Percentiles rank a stretch among this genome's conserved stretches.
phyloP scores from a whole-genome alignment of 1,140 invertebrate species.

The Zaprionus ghesquierei region DNA sequence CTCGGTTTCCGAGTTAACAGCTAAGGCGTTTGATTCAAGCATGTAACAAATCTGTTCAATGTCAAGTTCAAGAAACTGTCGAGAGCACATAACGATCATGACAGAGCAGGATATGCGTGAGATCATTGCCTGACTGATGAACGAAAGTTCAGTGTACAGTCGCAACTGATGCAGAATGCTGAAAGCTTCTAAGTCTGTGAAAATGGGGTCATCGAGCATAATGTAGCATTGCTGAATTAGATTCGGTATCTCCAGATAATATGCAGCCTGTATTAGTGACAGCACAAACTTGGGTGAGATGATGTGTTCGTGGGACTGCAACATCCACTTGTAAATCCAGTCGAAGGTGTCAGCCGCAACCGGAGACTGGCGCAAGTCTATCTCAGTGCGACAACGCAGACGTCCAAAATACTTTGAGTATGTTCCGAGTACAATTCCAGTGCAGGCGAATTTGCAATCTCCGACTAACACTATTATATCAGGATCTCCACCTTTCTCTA shows the following conservation, averaged over 20 bases:
- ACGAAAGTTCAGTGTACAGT: not conserved
- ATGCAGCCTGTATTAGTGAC: not conserved
- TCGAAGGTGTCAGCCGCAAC: not conserved
- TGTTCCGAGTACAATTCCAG: not conserved
- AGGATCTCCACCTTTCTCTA: not conserved
- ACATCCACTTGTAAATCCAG: constrained; percentile 21
- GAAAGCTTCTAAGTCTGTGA: constrained; percentile 26
- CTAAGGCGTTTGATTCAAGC: constrained; percentile 10
- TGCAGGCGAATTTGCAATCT: constrained; percentile 2
- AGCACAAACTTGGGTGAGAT: not conserved
- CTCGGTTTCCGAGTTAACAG: constrained; percentile 47
- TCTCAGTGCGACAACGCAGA: not conserved
- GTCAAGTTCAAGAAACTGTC: constrained; percentile 25
- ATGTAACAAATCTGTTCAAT: constrained; percentile 17
- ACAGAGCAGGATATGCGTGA: constrained; percentile 10
- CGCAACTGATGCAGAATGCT: not conserved
- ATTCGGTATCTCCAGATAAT: constrained; percentile 2
- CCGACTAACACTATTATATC: constrained; percentile 3
- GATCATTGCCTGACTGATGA: constrained; percentile 3
- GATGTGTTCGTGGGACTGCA: not conserved
- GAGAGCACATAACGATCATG: not conserved
- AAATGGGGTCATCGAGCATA: not conserved
- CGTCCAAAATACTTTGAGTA: constrained; percentile 1
- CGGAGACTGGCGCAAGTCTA: not conserved
- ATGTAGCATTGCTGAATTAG: constrained; percentile 19